A percentile compares a stretch with the other conserved stretches of the same genome.
Conservation (phyloP, 2,113 vertebrate genomes). For the Ovibos moschatus region DNA sequence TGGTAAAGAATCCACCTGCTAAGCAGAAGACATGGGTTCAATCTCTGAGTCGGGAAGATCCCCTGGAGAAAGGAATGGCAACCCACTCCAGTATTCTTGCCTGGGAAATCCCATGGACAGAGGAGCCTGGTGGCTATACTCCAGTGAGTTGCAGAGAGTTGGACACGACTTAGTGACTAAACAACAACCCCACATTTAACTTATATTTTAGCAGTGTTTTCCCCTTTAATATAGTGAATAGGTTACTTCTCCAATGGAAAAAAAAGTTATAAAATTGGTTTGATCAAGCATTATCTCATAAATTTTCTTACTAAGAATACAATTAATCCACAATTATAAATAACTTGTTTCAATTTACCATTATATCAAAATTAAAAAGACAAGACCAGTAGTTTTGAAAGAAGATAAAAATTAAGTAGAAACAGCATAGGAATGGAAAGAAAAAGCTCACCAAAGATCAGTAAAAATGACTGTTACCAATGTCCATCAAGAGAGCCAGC, state of each 20-base stretch:
- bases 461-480: background rate
- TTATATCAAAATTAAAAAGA: background rate
- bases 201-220: background rate
- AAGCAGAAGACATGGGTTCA: background rate
- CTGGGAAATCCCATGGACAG: background rate
- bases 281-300: background rate
- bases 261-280: background rate
- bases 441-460: background rate
- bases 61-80: background rate
- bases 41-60: accelerated
- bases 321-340: background rate
- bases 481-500: background rate
- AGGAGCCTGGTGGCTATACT: background rate
- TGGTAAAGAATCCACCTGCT: background rate
- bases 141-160: background rate
- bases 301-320: background rate
- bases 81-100: background rate
- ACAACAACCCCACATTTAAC: background rate
- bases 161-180: background rate
- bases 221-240: background rate
- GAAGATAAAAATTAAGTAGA: background rate
- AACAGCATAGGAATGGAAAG: background rate
- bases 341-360: background rate
- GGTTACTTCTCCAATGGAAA: background rate
- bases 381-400: background rate